phyloP scores from a whole-genome alignment of 2,797 vertebrate genomes.

The Sebastes minor region DNA sequence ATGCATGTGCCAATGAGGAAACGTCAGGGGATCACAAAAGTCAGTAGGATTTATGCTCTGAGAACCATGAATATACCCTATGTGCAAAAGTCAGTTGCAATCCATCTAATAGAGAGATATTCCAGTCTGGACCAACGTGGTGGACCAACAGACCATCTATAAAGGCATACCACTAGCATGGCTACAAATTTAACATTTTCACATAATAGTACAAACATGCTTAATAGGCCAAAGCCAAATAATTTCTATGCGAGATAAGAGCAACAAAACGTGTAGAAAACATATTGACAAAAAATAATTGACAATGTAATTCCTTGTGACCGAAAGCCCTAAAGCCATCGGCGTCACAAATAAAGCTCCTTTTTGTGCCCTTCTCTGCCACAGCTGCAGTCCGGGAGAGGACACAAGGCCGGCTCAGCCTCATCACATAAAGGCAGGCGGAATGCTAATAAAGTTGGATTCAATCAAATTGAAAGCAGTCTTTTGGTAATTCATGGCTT shows the following conservation, averaged over 20 bases:
- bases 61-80: too few relatives aligned
- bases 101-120: neutral
- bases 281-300: constrained; percentile 53
- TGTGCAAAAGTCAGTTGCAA: neutral
- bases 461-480: constrained; percentile 79
- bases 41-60: neutral
- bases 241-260: neutral
- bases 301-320: constrained; percentile 62
- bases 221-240: neutral
- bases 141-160: neutral
- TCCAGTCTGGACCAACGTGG: neutral
- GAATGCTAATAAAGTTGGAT: constrained; percentile 80
- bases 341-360: constrained; percentile 66
- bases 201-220: neutral
- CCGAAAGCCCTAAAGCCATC: constrained; percentile 34
- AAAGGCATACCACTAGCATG: neutral
- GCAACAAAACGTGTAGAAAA: constrained; percentile 1
- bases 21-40: neutral
- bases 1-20: too few relatives aligned
- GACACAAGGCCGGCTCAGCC: constrained; percentile 73
- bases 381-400: constrained; percentile 77
- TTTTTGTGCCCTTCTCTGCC: constrained; percentile 71
- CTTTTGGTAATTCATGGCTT: constrained; percentile 79
- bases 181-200: neutral
- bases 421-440: constrained; percentile 65